A percentile compares a stretch with the other conserved stretches of the same genome.
phyloP scores from a whole-genome alignment of 2,113 vertebrate species.

The Pontoporia blainvillei region DNA sequence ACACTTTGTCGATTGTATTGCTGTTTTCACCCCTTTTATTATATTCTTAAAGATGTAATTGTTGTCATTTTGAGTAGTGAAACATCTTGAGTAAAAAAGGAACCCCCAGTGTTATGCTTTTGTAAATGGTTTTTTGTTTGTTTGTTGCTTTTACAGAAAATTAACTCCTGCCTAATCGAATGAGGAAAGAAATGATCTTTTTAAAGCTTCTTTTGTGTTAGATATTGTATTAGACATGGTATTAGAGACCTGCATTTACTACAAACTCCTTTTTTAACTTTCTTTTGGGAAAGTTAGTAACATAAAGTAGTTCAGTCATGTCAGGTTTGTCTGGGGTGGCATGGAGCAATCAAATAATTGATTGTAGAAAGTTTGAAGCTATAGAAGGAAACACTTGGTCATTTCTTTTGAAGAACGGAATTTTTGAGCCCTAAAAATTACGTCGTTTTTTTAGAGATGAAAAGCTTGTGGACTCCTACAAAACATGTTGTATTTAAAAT shows the following conservation, averaged over 20 bases:
- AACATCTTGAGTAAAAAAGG: constrained; percentile 76
- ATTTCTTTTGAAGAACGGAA: constrained; percentile 62
- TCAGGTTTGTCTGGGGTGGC: constrained; percentile 65
- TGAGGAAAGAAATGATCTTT: constrained; percentile 70
- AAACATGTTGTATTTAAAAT: constrained; percentile 73
- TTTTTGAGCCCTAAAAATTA: constrained; percentile 71
- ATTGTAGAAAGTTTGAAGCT: constrained; percentile 71
- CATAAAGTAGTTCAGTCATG: constrained; percentile 75
- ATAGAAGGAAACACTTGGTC: constrained; percentile 68
- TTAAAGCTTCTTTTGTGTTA: constrained; percentile 78
- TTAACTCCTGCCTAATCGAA: constrained; percentile 74
- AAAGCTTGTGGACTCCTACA: constrained; percentile 65
- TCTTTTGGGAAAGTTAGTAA: constrained; percentile 70
- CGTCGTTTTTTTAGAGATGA: constrained; percentile 55
- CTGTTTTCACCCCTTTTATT: constrained; percentile 79
- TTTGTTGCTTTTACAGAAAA: constrained; percentile 67
- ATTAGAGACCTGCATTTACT: constrained; percentile 75
- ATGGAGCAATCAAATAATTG: constrained; percentile 66
- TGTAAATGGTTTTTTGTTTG: constrained; percentile 64
- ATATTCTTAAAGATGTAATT: constrained; percentile 79
- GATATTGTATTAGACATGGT: constrained; percentile 70
- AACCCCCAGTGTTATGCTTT: constrained; percentile 74
- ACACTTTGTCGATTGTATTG: constrained; percentile 75
- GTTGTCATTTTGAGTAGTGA: constrained; percentile 81
- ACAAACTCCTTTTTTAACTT: constrained; percentile 74